A percentile compares a stretch with the other conserved stretches of the same genome.
These are phyloP conservation scores for Echinometra lucunter DNA, from an alignment of 53 echinoderm and acorn worm genomes.

Conservation along the genomic window DNA sequence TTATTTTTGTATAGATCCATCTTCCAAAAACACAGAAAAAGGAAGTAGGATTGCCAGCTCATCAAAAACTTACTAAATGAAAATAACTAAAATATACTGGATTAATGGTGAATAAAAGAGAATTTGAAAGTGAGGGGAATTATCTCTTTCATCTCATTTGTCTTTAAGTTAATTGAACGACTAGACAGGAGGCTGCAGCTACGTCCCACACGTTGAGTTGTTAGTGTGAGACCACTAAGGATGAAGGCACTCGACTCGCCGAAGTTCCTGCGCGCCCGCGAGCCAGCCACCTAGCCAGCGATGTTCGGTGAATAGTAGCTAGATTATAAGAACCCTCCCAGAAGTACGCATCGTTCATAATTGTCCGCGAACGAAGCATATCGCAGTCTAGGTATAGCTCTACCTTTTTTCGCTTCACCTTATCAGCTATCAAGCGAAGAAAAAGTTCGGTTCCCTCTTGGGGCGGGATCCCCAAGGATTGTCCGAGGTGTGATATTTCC, in stretches of 20 bases:
- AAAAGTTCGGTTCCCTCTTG: constrained; percentile 11
- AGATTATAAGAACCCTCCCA: constrained; percentile 22
- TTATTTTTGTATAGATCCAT: too few species aligned
- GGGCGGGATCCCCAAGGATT: not conserved
- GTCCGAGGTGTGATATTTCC: not conserved
- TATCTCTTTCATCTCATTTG: too few species aligned
- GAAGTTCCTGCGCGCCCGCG: not conserved
- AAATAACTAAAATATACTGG: too few species aligned
- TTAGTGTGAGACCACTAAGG: not conserved
- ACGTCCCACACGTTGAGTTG: not conserved
- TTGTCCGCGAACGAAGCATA: not conserved
- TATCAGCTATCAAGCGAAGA: not conserved
- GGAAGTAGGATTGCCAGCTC: too few species aligned
- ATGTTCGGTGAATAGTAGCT: not conserved
- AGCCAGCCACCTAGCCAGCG: not conserved
- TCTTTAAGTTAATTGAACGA: too few species aligned
- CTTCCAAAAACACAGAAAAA: too few species aligned
- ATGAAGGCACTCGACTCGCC: not conserved
- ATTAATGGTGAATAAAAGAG: too few species aligned
- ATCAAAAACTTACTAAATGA: too few species aligned
- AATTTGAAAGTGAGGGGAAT: too few species aligned
- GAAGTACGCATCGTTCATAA: not conserved
- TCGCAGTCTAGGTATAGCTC: not conserved
- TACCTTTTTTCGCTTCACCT: not conserved
- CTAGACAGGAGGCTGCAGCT: not conserved